phyloP scores from a whole-genome alignment of 2,797 vertebrate species.

The Myotis findleyi region DNA sequence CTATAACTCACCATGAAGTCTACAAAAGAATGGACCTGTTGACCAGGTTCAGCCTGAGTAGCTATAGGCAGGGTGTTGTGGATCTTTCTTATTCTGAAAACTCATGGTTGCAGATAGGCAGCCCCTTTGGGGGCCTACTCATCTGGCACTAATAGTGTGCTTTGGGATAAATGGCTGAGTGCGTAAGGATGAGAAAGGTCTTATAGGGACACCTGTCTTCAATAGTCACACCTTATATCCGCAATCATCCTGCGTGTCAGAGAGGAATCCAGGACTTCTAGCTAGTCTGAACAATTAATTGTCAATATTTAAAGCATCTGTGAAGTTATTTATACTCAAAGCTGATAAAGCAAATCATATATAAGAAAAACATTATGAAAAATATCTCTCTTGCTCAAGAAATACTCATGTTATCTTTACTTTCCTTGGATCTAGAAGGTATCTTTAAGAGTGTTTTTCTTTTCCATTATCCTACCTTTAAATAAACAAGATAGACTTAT shows the following conservation, averaged over 20 bases:
- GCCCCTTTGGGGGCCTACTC: background rate
- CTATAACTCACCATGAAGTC: background rate
- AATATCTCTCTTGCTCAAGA: background rate
- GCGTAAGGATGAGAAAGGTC: background rate
- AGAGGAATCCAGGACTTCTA: background rate
- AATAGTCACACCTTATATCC: background rate
- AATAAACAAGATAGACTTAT: conserved; percentile 49
- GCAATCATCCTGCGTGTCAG: background rate
- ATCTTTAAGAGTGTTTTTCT: conserved; percentile 20
- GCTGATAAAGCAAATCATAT: background rate
- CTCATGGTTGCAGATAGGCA: background rate
- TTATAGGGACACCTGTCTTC: background rate
- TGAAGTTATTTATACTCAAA: conserved; percentile 32
- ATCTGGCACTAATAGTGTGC: background rate
- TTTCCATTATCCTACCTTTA: conserved; percentile 7
- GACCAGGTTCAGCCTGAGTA: background rate
- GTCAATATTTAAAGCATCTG: conserved; percentile 15
- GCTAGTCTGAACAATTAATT: background rate
- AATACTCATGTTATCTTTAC: conserved; percentile 12
- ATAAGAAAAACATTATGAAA: background rate
- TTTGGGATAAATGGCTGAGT: background rate
- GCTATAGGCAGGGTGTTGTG: background rate
- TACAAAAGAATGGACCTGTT: background rate
- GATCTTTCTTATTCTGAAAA: conserved; percentile 36
- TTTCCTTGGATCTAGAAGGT: conserved; percentile 31